phyloP scores from a whole-genome alignment of 2,888 invertebrate genomes.

The Sicus ferrugineus region DNA sequence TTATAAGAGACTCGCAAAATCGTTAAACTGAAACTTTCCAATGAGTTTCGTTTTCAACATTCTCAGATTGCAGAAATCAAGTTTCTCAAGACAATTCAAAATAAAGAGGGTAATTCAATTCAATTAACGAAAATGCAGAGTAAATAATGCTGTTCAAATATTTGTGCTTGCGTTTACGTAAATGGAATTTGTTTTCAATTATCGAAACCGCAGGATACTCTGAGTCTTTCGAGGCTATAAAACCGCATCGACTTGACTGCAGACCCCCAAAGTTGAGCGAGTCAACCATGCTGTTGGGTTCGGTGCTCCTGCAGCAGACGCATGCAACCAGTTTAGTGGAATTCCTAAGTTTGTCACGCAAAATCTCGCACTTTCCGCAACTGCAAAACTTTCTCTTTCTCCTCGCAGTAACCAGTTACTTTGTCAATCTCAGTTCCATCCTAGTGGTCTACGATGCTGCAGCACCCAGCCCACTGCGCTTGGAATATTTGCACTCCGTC shows the following conservation, averaged over 20 bases:
- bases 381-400: not conserved
- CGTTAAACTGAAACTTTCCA: too few species aligned
- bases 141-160: slow-evolving; percentile 8
- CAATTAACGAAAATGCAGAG: not conserved
- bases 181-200: slow-evolving; percentile 26
- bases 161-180: slow-evolving; percentile 3
- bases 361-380: not conserved
- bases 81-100: not conserved
- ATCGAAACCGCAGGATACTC: not conserved
- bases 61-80: not conserved
- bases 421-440: slow-evolving; percentile 52
- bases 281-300: slow-evolving; percentile 15
- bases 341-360: slow-evolving; percentile 45
- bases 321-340: slow-evolving; percentile 47
- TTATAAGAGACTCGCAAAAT: too few species aligned
- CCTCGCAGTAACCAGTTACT: slow-evolving; percentile 53
- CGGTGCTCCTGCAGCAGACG: slow-evolving; percentile 41
- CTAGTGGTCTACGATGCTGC: slow-evolving; percentile 54
- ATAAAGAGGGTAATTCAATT: not conserved
- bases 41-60: not conserved
- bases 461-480: slow-evolving; percentile 39
- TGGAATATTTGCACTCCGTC: slow-evolving; percentile 53
- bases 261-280: not conserved
- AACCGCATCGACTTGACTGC: not conserved
- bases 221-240: not conserved